Base-by-base conservation (phyloP, 1,140 invertebrate genomes). In the Octopus bimaculoides region DNA sequence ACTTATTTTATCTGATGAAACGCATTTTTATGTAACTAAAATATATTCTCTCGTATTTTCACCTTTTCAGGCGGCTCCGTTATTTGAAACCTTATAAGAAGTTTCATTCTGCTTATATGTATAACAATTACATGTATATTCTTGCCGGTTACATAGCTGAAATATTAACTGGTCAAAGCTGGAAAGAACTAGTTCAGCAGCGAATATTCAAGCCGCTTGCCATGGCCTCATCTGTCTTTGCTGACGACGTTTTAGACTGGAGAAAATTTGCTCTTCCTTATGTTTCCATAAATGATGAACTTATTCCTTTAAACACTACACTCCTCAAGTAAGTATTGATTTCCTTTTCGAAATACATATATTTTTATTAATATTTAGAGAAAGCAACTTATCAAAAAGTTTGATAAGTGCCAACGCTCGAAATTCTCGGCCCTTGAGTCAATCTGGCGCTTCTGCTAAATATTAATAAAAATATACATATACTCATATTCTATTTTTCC, bases 81-180 rank as follows among this genome's bases (percentile, higher is more conserved):
- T 86, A 83, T 78, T 78, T 87, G 69, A 82, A 85, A 8, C 81
- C 84, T 14, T 55, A 69, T 2, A 77, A 77, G n/a, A 81, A 83
- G 5, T 85, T 89, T 73, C 77, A 88, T n/a, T 83, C 84, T 6
- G 82, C 84, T 26, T 86, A 86, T 73, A 69, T 86, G 20, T 88
- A 87, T 83, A 89, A 85, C 82, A 89, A 89, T 81, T 86, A 87
- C 83, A 86, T 89, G 85, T 89, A 87, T 81, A 85, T 83, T 10
- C 71, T 89, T 71, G 88, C 88, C 5, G 88, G 87, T 17, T 81
- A 88, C 81, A 83, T 89, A 20, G 82, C 86, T 1, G 85, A 89
- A 82, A 76, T 80, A 5, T 77, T 89, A 56, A 79, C 83, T 10
- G 85, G 81, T 3, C 81, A 81, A 26, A 78, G 80, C 8, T 89